phyloP scores from a whole-genome alignment of 2,888 invertebrate species.

The Tetranychus truncatus region DNA sequence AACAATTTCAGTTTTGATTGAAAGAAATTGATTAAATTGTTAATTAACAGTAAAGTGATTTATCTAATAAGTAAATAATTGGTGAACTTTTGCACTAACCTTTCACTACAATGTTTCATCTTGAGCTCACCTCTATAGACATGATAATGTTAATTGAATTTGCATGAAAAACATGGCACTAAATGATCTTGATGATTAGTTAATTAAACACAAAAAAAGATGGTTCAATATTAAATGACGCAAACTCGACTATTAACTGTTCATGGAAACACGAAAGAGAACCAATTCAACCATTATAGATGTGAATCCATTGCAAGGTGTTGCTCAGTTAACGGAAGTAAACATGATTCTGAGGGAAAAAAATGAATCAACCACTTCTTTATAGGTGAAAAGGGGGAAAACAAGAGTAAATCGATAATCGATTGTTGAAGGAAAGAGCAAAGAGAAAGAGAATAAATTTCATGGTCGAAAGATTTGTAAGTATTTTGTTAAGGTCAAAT shows the following conservation, averaged over 20 bases:
- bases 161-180: no score
- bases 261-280: neutral
- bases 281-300: neutral
- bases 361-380: neutral
- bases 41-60: no score
- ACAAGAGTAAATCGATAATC: neutral
- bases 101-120: no score
- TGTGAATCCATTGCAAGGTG: neutral
- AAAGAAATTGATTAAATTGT: no score
- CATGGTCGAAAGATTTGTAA: neutral
- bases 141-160: no score
- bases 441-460: neutral
- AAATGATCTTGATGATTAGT: neutral
- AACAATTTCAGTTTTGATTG: no score
- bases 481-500: constrained; percentile 1
- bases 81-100: no score
- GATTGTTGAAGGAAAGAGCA: neutral
- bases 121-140: no score
- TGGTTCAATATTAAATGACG: neutral
- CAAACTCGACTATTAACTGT: neutral
- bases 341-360: neutral
- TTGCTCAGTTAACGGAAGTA: neutral
- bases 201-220: constrained; percentile 2
- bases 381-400: neutral
- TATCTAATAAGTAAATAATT: no score